Conservation (phyloP, 2,797 vertebrate species). For the Dromococcyx pavoninus region DNA sequence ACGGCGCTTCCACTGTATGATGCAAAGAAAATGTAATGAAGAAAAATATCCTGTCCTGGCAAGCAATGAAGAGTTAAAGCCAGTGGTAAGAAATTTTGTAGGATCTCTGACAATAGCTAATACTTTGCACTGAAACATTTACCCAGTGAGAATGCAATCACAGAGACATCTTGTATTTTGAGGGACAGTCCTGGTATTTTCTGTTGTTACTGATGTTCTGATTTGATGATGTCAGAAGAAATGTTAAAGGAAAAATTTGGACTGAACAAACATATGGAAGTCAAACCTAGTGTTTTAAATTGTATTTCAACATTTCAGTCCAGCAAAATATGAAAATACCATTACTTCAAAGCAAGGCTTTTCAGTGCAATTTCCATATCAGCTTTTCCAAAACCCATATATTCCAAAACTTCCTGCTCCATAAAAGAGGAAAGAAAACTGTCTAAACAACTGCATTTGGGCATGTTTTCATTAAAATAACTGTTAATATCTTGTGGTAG, state of each 20-base stretch:
- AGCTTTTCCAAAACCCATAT: not conserved
- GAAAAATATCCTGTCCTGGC: not conserved
- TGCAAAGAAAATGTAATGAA: not conserved
- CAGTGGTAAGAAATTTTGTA: not conserved
- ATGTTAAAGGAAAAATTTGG: not conserved
- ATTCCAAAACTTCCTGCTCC: not conserved
- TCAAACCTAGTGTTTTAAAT: not conserved
- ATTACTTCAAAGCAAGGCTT: constrained; percentile 8
- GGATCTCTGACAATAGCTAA: not conserved
- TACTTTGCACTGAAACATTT: not conserved
- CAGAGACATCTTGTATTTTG: not conserved
- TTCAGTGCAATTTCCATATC: not conserved
- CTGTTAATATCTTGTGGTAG: not conserved
- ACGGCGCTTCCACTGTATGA: not conserved
- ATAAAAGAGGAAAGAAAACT: not conserved
- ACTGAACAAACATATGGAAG: not conserved
- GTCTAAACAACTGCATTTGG: not conserved
- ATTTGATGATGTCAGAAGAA: not conserved
- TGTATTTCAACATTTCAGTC: not conserved
- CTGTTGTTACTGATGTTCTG: not conserved
- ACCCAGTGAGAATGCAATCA: not conserved
- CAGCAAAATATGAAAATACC: not conserved
- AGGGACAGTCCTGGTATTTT: not conserved
- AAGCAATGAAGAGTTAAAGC: not conserved
- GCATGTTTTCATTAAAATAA: constrained; percentile 3